Conservation (phyloP, 92 coral and sea anemone species). For the Phymanthus crucifer region DNA sequence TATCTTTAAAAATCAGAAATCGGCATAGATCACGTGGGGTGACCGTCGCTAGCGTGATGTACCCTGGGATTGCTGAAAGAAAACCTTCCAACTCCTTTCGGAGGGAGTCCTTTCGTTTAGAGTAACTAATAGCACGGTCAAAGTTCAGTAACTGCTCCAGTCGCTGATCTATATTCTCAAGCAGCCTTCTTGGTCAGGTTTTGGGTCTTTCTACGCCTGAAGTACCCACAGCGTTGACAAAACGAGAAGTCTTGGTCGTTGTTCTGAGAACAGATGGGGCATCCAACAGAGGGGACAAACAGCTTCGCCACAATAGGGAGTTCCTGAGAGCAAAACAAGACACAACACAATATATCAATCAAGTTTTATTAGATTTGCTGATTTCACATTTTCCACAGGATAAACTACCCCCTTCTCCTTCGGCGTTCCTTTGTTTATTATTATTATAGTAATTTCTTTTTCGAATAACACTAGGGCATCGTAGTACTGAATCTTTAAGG, state of each 20-base stretch:
- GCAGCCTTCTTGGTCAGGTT: too few species aligned
- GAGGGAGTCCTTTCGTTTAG: conserved; percentile 47
- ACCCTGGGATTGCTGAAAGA: conserved; percentile 21
- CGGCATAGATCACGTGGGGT: conserved; percentile 36
- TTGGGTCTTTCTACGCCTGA: too few species aligned
- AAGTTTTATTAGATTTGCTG: too few species aligned
- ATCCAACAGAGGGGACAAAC: conserved; percentile 38
- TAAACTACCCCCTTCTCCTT: too few species aligned
- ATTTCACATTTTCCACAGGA: too few species aligned
- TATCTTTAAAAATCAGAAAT: conserved; percentile 54
- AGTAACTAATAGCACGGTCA: conserved; percentile 27
- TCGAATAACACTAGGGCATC: too few species aligned
- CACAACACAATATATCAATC: too few species aligned
- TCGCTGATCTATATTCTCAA: conserved; percentile 27
- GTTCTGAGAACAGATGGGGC: conserved; percentile 59
- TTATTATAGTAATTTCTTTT: too few species aligned
- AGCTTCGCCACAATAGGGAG: conserved; percentile 30
- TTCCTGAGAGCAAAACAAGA: too few species aligned
- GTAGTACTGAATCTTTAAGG: too few species aligned
- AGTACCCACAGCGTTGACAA: conserved; percentile 63
- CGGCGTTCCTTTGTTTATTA: too few species aligned
- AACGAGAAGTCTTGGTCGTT: conserved; percentile 59
- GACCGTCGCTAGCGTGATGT: conserved; percentile 29
- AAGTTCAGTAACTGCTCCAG: conserved; percentile 40
- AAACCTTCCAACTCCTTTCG: conserved; percentile 30